Evolutionary conservation across 2,797 vertebrate genomes (phyloP).

Genomic region (Scolopax bukidnonensis): DNA sequence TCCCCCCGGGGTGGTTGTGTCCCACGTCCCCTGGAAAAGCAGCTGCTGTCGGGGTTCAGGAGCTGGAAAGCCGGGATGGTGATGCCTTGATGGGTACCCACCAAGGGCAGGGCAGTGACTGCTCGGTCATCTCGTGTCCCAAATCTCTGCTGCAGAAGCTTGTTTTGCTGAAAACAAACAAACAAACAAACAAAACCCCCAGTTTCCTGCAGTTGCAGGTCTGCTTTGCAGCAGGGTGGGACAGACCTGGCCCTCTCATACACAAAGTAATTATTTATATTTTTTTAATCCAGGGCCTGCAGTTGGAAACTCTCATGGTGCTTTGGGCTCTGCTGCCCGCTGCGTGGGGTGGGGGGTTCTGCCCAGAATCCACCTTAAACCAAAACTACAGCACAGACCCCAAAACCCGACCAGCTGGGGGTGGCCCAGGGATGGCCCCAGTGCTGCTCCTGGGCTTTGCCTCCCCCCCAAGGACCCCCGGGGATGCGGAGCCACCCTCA

Average conservation of each 20-base stretch:
- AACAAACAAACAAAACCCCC: too few relatives aligned
- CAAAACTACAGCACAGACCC: neutral
- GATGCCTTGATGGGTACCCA: neutral
- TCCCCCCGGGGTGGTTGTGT: fast-evolving
- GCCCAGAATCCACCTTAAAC: fast-evolving
- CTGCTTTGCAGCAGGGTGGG: neutral
- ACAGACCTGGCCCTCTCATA: neutral
- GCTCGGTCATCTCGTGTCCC: neutral
- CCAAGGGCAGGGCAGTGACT: fast-evolving
- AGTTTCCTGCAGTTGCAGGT: neutral
- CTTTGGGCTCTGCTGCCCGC: neutral
- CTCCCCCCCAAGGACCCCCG: neutral
- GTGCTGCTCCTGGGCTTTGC: neutral
- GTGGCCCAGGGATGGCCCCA: fast-evolving
- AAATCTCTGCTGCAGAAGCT: neutral
- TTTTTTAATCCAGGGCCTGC: neutral
- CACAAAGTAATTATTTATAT: too few relatives aligned
- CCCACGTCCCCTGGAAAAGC: neutral
- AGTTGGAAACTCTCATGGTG: fast-evolving
- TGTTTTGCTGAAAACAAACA: neutral
- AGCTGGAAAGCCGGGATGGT: fast-evolving
- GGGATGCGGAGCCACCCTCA: fast-evolving
- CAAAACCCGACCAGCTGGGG: fast-evolving
- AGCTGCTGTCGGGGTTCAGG: neutral
- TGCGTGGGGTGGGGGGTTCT: neutral